Conservation (phyloP, 1,140 invertebrate species). For the Drosophila kanapiae region DNA sequence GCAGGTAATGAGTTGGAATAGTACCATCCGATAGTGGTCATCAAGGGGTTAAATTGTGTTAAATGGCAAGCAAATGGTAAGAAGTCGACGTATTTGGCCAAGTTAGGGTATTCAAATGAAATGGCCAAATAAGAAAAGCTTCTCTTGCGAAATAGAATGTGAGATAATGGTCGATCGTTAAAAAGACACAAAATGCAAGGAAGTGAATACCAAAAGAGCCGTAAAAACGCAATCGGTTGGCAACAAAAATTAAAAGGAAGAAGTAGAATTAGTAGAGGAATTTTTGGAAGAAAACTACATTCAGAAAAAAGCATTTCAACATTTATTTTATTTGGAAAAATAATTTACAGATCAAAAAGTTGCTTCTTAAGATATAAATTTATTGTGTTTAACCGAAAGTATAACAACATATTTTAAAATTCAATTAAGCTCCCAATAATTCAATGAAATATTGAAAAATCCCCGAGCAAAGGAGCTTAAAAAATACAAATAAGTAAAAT, state of each 20-base stretch:
- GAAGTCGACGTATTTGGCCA: background rate
- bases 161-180: conserved; percentile 7
- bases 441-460: background rate
- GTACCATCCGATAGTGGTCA: conserved; percentile 7
- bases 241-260: background rate
- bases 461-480: background rate
- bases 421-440: background rate
- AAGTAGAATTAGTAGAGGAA: background rate
- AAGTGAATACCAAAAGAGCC: conserved; percentile 1
- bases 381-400: too few relatives aligned
- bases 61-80: background rate
- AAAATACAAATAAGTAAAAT: background rate
- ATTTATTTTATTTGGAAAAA: background rate
- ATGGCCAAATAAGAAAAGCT: conserved; percentile 2
- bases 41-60: conserved; percentile 13
- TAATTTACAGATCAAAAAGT: background rate
- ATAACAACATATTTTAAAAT: background rate
- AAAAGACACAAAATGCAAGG: conserved; percentile 5
- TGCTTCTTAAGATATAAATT: background rate
- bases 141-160: conserved; percentile 3
- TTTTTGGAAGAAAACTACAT: background rate
- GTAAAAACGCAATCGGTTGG: background rate
- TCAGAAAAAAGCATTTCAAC: background rate
- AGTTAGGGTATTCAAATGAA: conserved; percentile 4
- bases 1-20: conserved; percentile 44